These are phyloP conservation scores for Lipophrys pholis DNA, from an alignment of 2,113 vertebrate species.

Conservation along the genomic window DNA sequence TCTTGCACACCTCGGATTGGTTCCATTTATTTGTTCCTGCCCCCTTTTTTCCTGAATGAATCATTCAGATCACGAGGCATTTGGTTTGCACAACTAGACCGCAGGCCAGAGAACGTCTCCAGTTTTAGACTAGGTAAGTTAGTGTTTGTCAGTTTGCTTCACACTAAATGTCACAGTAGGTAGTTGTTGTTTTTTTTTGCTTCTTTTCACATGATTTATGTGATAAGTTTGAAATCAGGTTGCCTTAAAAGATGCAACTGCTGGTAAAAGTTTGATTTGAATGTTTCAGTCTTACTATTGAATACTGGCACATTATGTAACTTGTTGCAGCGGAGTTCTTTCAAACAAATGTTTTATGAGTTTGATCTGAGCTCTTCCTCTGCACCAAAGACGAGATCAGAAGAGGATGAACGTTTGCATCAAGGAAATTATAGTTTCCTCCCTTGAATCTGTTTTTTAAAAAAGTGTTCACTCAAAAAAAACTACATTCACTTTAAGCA, in stretches of 20 bases:
- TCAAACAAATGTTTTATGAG: no score
- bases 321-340: no score
- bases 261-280: neutral
- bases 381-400: no score
- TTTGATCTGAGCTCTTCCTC: no score
- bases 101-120: neutral
- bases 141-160: neutral
- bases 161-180: neutral
- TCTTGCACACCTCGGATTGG: conserved; percentile 21
- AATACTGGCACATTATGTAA: no score
- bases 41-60: conserved; percentile 2
- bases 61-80: conserved; percentile 52
- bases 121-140: conserved; percentile 42
- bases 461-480: no score
- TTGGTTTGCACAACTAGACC: neutral
- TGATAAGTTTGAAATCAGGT: neutral
- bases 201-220: neutral
- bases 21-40: conserved; percentile 1
- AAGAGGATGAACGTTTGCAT: no score
- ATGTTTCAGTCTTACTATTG: neutral
- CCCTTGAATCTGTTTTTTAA: no score
- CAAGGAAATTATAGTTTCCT: no score
- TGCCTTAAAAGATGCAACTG: neutral
- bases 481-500: no score
- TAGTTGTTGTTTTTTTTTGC: neutral